Conservation (phyloP, 2,113 vertebrate genomes). For the Plecturocebus donacophilus region DNA sequence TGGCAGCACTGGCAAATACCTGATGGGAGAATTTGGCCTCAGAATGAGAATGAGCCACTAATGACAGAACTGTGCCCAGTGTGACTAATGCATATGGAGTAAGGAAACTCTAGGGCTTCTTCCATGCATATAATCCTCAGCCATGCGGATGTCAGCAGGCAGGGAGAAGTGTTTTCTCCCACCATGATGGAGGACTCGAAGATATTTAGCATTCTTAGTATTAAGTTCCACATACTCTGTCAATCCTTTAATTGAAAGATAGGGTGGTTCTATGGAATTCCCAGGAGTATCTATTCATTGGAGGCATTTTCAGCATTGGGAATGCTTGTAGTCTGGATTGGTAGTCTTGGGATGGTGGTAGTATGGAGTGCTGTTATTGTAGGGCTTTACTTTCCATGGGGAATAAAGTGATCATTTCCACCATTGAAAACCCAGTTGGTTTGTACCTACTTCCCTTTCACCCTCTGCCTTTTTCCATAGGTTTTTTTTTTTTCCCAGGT, state of each 20-base stretch:
- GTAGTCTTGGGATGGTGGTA: background rate
- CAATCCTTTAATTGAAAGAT: background rate
- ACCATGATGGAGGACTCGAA: background rate
- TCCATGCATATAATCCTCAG: background rate
- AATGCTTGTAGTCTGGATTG: background rate
- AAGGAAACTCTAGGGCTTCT: background rate
- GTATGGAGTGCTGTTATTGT: background rate
- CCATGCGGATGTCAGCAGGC: background rate
- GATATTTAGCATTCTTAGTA: background rate
- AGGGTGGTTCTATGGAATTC: background rate
- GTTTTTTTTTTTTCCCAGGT: background rate
- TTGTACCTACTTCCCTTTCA: background rate
- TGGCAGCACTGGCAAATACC: constrained; percentile 40
- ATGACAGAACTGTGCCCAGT: background rate
- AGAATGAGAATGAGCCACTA: constrained; percentile 54
- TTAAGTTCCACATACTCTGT: background rate
- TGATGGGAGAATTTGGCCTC: constrained; percentile 38
- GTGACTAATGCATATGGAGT: constrained; percentile 56
- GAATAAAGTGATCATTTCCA: background rate
- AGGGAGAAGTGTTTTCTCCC: background rate
- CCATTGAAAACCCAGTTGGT: background rate
- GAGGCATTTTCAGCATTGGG: background rate
- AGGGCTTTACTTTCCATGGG: background rate
- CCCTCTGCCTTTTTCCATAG: background rate
- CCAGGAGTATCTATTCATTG: background rate